Percentiles rank a stretch among this genome's conserved stretches.
Conservation (phyloP, 2,797 vertebrate genomes). For the Pangasius macronema region DNA sequence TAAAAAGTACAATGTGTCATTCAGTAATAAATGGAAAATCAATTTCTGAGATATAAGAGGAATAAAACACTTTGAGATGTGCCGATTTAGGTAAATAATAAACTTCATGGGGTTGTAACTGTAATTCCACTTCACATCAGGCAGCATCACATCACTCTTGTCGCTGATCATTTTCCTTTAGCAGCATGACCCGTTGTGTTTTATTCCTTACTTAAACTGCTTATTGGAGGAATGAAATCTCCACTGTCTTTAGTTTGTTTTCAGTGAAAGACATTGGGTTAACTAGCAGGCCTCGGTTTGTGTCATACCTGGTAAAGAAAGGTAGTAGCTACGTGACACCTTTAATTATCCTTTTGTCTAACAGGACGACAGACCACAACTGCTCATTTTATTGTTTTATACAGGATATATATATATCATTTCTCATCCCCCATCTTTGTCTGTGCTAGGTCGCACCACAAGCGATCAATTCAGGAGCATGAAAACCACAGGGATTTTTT, state of each 20-base stretch:
- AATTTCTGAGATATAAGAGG: not conserved
- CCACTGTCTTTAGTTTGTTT: not conserved
- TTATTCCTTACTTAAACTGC: not conserved
- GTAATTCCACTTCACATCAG: not conserved
- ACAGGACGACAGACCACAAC: too few relatives aligned
- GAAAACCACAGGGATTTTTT: not conserved
- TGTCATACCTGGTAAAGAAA: too few relatives aligned
- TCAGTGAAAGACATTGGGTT: not conserved
- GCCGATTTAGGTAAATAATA: not conserved
- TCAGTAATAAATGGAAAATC: not conserved
- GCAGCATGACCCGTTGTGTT: not conserved
- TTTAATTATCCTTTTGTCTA: too few relatives aligned
- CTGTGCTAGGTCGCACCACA: not conserved
- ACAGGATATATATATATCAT: slow-evolving; percentile 23
- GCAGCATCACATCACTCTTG: not conserved
- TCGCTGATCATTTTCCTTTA: not conserved
- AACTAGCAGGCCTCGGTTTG: not conserved
- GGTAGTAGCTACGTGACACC: too few relatives aligned
- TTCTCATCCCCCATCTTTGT: slow-evolving; percentile 8
- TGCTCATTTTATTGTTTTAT: slow-evolving; percentile 8
- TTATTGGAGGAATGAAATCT: not conserved
- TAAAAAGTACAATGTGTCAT: not conserved
- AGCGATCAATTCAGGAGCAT: slow-evolving; percentile 9
- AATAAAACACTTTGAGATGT: not conserved
- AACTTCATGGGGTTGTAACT: not conserved